Evolutionary conservation across 1,140 invertebrate species (phyloP).

Genomic region (Nasonia giraulti): DNA sequence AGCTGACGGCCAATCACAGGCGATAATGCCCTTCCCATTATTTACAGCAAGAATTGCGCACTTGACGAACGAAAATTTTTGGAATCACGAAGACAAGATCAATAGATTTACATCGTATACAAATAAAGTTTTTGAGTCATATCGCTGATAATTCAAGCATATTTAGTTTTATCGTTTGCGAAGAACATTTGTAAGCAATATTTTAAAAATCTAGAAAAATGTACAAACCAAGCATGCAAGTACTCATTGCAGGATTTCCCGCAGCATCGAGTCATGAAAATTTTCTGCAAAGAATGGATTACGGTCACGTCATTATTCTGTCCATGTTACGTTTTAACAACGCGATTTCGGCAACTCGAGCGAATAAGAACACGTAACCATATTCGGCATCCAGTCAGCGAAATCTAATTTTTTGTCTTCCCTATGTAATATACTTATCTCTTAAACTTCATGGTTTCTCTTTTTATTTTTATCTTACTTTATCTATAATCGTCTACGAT

Average conservation of each 20-base stretch:
- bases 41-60: constrained; percentile 10
- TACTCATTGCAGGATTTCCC: not conserved
- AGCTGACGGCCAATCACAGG: not conserved
- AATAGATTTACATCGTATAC: too few species aligned
- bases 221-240: not conserved
- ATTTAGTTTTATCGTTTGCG: too few species aligned
- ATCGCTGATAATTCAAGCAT: too few species aligned
- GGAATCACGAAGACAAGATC: too few species aligned
- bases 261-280: not conserved
- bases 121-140: too few species aligned
- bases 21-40: not conserved
- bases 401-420: constrained; percentile 19
- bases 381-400: constrained; percentile 1
- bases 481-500: not conserved
- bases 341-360: not conserved
- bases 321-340: not conserved
- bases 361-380: not conserved
- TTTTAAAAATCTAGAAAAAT: not conserved
- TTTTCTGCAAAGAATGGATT: not conserved
- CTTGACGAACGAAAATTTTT: not conserved
- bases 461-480: not conserved
- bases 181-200: not conserved
- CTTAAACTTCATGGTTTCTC: not conserved
- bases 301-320: not conserved
- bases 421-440: not conserved